phyloP scores from a whole-genome alignment of 2,797 vertebrate species.

The Erpetoichthys calabaricus region DNA sequence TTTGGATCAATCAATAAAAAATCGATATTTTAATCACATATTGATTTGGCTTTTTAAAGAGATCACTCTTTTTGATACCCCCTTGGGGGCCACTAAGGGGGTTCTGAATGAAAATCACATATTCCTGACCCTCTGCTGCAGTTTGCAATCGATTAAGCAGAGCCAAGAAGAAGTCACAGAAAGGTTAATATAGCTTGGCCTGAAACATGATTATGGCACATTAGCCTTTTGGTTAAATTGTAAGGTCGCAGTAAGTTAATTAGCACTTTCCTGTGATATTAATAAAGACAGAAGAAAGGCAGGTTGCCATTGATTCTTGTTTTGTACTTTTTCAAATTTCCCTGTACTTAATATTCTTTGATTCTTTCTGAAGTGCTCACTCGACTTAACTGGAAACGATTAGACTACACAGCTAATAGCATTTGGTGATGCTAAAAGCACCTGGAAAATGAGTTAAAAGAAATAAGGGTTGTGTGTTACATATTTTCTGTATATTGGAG shows the following conservation, averaged over 20 bases:
- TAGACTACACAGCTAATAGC: conserved; percentile 20
- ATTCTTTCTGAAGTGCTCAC: conserved; percentile 21
- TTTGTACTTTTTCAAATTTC: conserved; percentile 41
- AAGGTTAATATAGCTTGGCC: conserved; percentile 66
- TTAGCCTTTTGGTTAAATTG: conserved; percentile 70
- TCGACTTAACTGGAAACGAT: conserved; percentile 39
- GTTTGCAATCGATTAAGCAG: conserved; percentile 87
- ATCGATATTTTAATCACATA: conserved; percentile 89
- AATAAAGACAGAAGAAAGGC: conserved; percentile 49
- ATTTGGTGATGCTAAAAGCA: conserved; percentile 22
- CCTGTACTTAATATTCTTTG: conserved; percentile 23
- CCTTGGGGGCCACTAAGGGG: conserved; percentile 65
- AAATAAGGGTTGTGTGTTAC: conserved; percentile 16
- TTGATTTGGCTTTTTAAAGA: conserved; percentile 74
- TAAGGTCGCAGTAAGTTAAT: conserved; percentile 70
- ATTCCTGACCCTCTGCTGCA: conserved; percentile 76
- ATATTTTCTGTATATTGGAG: conserved; percentile 5
- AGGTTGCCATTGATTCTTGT: conserved; percentile 49
- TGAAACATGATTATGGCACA: conserved; percentile 69
- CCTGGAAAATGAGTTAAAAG: conserved; percentile 2
- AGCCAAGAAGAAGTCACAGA: conserved; percentile 64
- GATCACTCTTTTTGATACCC: conserved; percentile 88
- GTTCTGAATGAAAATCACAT: conserved; percentile 70
- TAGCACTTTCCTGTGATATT: conserved; percentile 60
- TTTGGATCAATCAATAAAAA: conserved; percentile 32